These are phyloP conservation scores for Melanotus villosus DNA, from an alignment of 2,888 invertebrate genomes.

Conservation along the genomic window DNA sequence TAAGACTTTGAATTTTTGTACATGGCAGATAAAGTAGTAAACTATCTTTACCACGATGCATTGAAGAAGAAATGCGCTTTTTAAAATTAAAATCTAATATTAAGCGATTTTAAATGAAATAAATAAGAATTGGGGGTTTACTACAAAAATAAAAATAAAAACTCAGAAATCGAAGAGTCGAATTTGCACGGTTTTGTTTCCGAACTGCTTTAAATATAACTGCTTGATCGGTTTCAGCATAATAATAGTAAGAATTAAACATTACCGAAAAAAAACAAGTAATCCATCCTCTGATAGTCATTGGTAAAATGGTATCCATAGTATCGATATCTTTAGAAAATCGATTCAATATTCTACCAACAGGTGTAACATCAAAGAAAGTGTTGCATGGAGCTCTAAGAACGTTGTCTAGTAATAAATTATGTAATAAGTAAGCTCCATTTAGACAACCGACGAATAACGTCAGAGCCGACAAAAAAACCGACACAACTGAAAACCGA, in stretches of 20 bases:
- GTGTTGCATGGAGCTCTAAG: slow-evolving; percentile 78
- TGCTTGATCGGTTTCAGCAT: slow-evolving; percentile 3
- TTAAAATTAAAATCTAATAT: slow-evolving; percentile 4
- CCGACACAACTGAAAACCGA: slow-evolving; percentile 73
- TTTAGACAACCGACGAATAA: slow-evolving; percentile 78
- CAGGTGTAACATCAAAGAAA: slow-evolving; percentile 87
- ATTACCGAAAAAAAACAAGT: slow-evolving; percentile 76
- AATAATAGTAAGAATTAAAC: slow-evolving; percentile 2
- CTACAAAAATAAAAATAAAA: slow-evolving; percentile 10
- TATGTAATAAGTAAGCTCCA: slow-evolving; percentile 76
- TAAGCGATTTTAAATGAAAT: slow-evolving; percentile 2
- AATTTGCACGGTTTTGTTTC: not conserved
- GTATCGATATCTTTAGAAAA: slow-evolving; percentile 83
- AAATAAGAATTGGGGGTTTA: not conserved
- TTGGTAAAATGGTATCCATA: slow-evolving; percentile 80
- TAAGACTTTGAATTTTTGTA: not conserved
- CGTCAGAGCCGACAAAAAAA: slow-evolving; percentile 77
- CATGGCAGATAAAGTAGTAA: too few species aligned
- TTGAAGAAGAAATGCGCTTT: slow-evolving; percentile 11
- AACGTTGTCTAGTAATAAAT: slow-evolving; percentile 75
- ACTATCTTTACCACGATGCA: slow-evolving; percentile 18
- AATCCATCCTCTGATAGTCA: slow-evolving; percentile 81
- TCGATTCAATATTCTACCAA: slow-evolving; percentile 84
- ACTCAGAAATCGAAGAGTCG: not conserved
- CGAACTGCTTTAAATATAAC: slow-evolving; percentile 17